Evolutionary conservation across 2,888 invertebrate species (phyloP), one percentile per base, ranked within the genome.

Genomic region (Ctena decussata): DNA sequence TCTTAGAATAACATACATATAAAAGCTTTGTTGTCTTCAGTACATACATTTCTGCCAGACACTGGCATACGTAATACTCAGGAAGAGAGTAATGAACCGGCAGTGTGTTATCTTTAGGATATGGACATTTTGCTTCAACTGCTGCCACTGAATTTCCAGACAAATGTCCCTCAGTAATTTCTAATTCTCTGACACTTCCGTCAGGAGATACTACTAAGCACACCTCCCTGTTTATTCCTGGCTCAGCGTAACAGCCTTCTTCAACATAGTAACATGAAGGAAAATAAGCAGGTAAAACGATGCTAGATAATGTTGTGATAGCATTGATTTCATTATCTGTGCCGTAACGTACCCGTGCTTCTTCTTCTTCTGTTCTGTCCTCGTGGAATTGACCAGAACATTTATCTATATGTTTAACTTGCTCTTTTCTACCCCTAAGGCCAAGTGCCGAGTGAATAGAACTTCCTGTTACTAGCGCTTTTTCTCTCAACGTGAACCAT

Each of bases 101-200:
- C 0, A 73, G 8, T 21, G 37, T 30, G 15, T 53, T 73, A 21
- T 70, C 41, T n/a, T 71, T 72, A 5, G 82, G 83, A 49, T 57
- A 87, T 3, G 87, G 87, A 60, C 82, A 84, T 69, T 87, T 82
- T 27, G 39, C 69, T 75, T 87, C 84, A 18, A 82, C 72, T 6
- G 77, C 80, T n/a, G 44, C 65, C 0, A 69, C n/a, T 32, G 39
- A 27, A 30, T 30, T 32, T 15, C 32, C 24, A 8, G 39, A 41
- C 0, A 21, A 18, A 18, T 57, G 44, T 0, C 39, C 44, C n/a
- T 24, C n/a, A n/a, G 27, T 11, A 18, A 8, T 18, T 30, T n/a
- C 12, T 27, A 73, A 24, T 32, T 37, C 6, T 60, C 78, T 11
- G 21, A 86, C 46, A 41, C 80, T 75, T n/a, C 83, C 82, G 65